Percentiles rank a stretch among this genome's conserved stretches.
phyloP scores from a whole-genome alignment of 2,797 vertebrate species.

The Chrosomus eos region DNA sequence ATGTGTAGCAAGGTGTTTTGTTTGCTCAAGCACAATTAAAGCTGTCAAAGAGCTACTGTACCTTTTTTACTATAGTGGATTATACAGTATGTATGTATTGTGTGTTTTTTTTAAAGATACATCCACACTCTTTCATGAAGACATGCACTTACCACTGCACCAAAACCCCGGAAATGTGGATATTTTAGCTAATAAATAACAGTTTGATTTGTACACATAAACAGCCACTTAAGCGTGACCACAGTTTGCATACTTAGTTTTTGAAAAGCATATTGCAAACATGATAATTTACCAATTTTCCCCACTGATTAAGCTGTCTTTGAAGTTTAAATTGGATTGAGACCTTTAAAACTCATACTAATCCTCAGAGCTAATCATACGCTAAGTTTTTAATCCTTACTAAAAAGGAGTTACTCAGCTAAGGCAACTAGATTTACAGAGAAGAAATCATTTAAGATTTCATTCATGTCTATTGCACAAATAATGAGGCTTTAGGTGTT shows the following conservation, averaged over 20 bases:
- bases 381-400: constrained; percentile 6
- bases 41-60: not conserved
- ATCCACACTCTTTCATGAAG: not conserved
- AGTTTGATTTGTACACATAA: not conserved
- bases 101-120: not conserved
- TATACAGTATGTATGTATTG: not conserved
- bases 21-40: not conserved
- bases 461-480: not conserved
- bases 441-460: not conserved
- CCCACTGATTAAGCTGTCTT: constrained; percentile 47
- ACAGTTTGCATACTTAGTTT: not conserved
- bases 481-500: not conserved
- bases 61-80: not conserved
- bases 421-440: not conserved
- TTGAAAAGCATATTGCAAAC: not conserved
- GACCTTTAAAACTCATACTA: constrained; percentile 36
- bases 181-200: not conserved
- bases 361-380: constrained; percentile 31
- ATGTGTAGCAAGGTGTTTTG: not conserved
- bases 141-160: not conserved
- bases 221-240: not conserved
- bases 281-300: not conserved
- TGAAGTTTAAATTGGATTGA: constrained; percentile 54
- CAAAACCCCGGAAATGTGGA: not conserved
- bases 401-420: constrained; percentile 2